phyloP scores from a whole-genome alignment of 1,140 invertebrate species.

The Stegodyphus mimosarum region DNA sequence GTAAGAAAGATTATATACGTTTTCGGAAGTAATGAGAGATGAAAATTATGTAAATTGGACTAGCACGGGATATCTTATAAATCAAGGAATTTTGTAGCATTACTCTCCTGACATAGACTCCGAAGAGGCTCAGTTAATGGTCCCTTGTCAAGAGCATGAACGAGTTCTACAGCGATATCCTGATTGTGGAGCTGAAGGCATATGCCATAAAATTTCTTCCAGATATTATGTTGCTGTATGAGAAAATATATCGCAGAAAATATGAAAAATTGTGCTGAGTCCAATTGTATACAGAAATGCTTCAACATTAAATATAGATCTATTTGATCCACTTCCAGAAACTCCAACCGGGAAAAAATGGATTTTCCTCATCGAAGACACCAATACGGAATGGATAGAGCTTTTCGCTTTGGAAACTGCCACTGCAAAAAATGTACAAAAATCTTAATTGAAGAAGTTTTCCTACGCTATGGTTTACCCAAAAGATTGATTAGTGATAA shows the following conservation, averaged over 20 bases:
- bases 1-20: neutral
- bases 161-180: constrained; percentile 14
- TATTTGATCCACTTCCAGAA: constrained; percentile 24
- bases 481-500: constrained; percentile 25
- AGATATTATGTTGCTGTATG: constrained; percentile 42
- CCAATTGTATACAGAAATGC: neutral
- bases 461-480: constrained; percentile 18
- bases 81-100: constrained; percentile 3
- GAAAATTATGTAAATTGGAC: constrained; percentile 6
- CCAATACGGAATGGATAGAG: constrained; percentile 26
- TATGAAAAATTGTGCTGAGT: constrained; percentile 30
- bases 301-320: neutral
- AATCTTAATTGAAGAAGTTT: constrained; percentile 30
- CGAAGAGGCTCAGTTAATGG: constrained; percentile 1
- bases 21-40: constrained; percentile 8
- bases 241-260: constrained; percentile 6
- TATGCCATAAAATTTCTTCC: constrained; percentile 6
- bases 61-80: neutral
- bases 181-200: neutral
- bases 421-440: constrained; percentile 1
- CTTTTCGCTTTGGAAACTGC: neutral
- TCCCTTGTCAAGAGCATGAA: constrained; percentile 1
- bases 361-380: constrained; percentile 26
- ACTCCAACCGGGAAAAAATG: neutral
- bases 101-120: neutral